Base-by-base conservation (phyloP, 1,140 invertebrate species). In the Mactra quadrangularis region DNA sequence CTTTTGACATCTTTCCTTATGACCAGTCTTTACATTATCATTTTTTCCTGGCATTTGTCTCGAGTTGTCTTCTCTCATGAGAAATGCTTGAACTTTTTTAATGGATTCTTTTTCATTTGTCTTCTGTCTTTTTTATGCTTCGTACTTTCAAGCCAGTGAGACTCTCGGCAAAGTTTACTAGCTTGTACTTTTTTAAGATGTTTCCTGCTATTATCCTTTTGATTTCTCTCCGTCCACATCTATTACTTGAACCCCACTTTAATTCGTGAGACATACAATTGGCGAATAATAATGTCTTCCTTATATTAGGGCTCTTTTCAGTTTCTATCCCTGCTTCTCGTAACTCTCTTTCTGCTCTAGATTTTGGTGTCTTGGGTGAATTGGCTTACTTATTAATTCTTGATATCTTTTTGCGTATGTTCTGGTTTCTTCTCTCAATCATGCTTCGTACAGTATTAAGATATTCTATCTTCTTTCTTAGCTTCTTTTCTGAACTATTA, bases 21-120 rank as follows among this genome's bases (percentile, higher is more conserved):
- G 3, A 3, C 25, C 55, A 62, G 38, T 76, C 31, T 76, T 76
- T 15, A 76, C 57, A 60, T 35, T 6, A 47, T 76, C 72, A 1
- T 19, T n/a, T 35, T 76, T 76, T 47, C 72, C 72, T 45, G 57
- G 72, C 27, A 76, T 1, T 27, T 60, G 72, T 45, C 72, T 19
- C 1, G 72, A 76, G 33, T 76, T 76, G 25, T 76, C 72, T 25
- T 76, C 72, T 45, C 72, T 60, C 27, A 41, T 38, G 25, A 76
- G 35, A 38, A 59, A 76, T 62, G 38, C 53, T 38, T 25, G 60
- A n/a, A 33, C 27, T n/a, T 47, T 59, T 27, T 15, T 4, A 17
- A 19, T 27, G 1, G 4, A 33, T 74, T 55, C 17, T 60, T 59
- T 22, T 13, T 29, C 6, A 22, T 19, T 11, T 9, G 19, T 38